Evolutionary conservation across 1,140 invertebrate species (phyloP).

Genomic region (Pseudobourletiella spinata): DNA sequence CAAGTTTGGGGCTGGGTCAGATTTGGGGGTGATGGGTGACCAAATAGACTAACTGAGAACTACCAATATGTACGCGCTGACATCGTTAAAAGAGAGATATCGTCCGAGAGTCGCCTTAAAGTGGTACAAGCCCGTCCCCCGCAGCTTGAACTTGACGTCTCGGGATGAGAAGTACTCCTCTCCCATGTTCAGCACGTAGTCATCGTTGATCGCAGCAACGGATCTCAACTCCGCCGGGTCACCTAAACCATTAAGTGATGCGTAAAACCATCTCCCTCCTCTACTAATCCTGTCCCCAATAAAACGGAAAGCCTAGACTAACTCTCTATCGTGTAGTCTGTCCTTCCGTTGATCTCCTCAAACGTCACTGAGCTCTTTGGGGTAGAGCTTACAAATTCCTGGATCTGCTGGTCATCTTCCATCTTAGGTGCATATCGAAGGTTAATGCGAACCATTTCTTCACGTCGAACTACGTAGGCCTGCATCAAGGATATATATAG

Average conservation of each 20-base stretch:
- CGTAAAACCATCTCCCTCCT: background rate
- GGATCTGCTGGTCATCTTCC: conserved; percentile 1
- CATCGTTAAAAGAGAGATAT: conserved; percentile 16
- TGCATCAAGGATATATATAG: background rate
- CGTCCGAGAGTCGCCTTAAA: conserved; percentile 12
- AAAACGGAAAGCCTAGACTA: background rate
- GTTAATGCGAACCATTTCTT: background rate
- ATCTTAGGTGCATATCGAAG: conserved; percentile 4
- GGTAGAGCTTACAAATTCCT: conserved; percentile 4
- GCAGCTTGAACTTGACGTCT: background rate
- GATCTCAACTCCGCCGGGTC: background rate
- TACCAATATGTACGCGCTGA: conserved; percentile 18
- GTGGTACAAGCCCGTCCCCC: conserved; percentile 21
- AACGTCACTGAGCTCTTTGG: conserved; percentile 1
- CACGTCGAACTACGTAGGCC: background rate
- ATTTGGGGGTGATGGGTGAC: no score
- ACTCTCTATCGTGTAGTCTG: conserved; percentile 8
- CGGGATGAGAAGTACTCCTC: background rate
- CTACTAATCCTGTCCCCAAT: no score
- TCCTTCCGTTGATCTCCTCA: conserved; percentile 14
- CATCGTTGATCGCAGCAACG: conserved; percentile 4
- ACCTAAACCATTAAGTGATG: background rate
- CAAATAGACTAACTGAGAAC: background rate
- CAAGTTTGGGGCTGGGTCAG: no score
- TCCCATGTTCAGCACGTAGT: conserved; percentile 1